Evolutionary conservation across 2,797 vertebrate genomes (phyloP).

Genomic region (Hafferia zeledoni): DNA sequence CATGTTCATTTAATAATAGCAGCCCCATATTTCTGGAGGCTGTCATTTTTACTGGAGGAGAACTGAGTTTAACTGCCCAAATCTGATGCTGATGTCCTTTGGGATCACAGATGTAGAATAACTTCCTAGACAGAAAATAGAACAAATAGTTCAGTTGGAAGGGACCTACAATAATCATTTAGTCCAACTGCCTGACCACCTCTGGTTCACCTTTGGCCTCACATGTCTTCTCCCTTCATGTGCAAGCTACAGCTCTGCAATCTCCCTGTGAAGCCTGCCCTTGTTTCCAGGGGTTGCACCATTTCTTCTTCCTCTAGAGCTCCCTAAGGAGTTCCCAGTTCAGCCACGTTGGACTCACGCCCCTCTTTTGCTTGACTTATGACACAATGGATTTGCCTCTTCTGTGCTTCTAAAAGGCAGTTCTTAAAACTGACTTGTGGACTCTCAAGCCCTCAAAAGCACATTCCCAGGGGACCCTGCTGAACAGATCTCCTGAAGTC

Average conservation of each 20-base stretch:
- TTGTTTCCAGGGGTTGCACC: background rate
- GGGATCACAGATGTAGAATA: background rate
- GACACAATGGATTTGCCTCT: background rate
- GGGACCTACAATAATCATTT: fast-evolving
- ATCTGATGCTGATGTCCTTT: background rate
- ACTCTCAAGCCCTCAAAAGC: background rate
- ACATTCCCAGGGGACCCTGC: background rate
- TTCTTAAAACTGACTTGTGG: background rate
- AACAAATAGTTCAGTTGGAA: background rate
- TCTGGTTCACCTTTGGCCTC: background rate
- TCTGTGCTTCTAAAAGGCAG: background rate
- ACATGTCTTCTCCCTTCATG: background rate
- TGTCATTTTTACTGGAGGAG: background rate
- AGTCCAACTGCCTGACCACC: background rate
- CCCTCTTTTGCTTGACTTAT: fast-evolving
- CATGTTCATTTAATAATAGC: background rate
- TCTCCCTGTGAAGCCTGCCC: background rate
- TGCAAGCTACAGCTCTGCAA: background rate
- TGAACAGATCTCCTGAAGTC: background rate
- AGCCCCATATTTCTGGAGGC: background rate
- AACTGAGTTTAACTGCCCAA: background rate
- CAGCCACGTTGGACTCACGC: background rate
- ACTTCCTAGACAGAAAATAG: background rate
- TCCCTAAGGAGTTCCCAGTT: background rate
- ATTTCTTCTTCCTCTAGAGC: background rate